Percentiles rank a stretch among this genome's conserved stretches.
Evolutionary conservation across 2,797 vertebrate species (phyloP).

Genomic region (Tympanoctomys barrerae): DNA sequence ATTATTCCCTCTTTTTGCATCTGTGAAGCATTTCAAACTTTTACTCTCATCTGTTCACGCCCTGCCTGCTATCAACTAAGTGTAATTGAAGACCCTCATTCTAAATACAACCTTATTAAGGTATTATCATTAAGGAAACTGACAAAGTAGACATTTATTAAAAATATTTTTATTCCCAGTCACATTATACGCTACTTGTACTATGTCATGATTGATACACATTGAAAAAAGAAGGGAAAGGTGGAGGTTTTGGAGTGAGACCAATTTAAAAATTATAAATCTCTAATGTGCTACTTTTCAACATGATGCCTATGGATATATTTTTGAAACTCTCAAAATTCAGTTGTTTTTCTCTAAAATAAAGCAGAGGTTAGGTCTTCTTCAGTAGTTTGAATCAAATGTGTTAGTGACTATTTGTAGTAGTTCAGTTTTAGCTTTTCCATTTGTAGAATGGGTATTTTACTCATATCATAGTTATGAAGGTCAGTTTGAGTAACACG

Average conservation of each 20-base stretch:
- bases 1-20: slow-evolving; percentile 49
- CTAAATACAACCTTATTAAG: slow-evolving; percentile 47
- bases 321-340: neutral
- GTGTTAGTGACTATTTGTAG: neutral
- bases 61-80: neutral
- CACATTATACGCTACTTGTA: slow-evolving; percentile 19
- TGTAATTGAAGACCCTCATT: slow-evolving; percentile 36
- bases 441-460: slow-evolving; percentile 41
- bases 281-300: neutral
- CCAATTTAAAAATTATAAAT: neutral
- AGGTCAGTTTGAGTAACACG: neutral
- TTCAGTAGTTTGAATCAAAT: neutral
- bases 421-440: slow-evolving; percentile 26
- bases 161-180: slow-evolving; percentile 33
- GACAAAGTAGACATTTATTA: slow-evolving; percentile 1
- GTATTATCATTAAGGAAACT: slow-evolving; percentile 8
- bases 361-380: neutral
- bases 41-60: neutral
- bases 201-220: neutral
- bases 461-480: neutral
- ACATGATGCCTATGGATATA: neutral
- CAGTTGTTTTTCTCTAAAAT: slow-evolving; percentile 19
- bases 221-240: neutral
- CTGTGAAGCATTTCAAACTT: slow-evolving; percentile 54
- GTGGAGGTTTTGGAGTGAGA: neutral